Conservation (phyloP, 2,113 vertebrate species). For the Heterochromis multidens region DNA sequence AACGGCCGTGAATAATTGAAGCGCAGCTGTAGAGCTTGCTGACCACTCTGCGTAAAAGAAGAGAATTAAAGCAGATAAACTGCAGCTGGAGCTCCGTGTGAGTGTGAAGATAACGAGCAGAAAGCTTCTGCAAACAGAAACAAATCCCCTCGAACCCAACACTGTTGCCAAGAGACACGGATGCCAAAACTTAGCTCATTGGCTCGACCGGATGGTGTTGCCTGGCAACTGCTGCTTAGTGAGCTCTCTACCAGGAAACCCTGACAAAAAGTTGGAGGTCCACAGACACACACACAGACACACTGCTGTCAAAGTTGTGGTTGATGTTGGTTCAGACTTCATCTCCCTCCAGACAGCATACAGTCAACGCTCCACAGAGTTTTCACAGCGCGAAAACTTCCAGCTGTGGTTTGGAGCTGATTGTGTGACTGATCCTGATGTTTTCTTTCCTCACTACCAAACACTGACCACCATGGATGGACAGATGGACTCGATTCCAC, state of each 20-base stretch:
- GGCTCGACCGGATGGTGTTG: slow-evolving; percentile 37
- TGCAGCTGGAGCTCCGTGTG: background rate
- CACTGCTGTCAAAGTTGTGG: background rate
- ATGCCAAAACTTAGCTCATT: slow-evolving; percentile 25
- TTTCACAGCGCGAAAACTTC: background rate
- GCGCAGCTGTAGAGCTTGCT: background rate
- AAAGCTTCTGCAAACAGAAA: slow-evolving; percentile 6
- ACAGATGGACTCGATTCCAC: background rate
- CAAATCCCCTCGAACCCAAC: slow-evolving; percentile 11
- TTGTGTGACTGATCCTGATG: background rate
- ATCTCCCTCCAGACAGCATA: background rate
- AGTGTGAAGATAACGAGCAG: slow-evolving; percentile 5
- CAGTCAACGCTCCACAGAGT: background rate
- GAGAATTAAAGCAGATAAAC: background rate
- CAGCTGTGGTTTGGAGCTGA: accelerated
- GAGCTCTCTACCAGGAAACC: slow-evolving; percentile 25
- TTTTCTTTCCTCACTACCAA: background rate
- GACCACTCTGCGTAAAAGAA: background rate
- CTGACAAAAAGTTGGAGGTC: background rate
- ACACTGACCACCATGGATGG: background rate
- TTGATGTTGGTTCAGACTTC: background rate
- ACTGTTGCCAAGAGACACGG: slow-evolving; percentile 36
- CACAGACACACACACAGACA: background rate
- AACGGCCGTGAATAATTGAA: background rate
- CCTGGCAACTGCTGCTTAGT: slow-evolving; percentile 40